phyloP scores from a whole-genome alignment of 1,140 invertebrate species.

The Phenacoccus solenopsis region DNA sequence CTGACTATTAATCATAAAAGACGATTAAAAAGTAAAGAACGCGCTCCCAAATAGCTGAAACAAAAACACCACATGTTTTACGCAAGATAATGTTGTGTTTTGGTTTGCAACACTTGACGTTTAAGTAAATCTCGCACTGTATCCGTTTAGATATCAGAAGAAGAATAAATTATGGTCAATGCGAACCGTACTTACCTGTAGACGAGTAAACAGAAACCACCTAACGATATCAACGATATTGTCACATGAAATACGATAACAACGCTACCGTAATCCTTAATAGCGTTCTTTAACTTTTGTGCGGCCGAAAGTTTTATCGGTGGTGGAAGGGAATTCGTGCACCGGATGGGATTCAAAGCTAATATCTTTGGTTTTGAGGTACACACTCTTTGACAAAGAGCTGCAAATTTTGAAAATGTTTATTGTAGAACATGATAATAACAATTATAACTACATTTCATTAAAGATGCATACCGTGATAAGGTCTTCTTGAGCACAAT shows the following conservation, averaged over 20 bases:
- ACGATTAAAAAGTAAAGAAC: slow-evolving; percentile 6
- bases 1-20: slow-evolving; percentile 9
- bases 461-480: neutral
- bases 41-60: neutral
- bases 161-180: neutral
- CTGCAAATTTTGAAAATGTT: neutral
- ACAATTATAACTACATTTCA: neutral
- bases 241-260: slow-evolving; percentile 76
- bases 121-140: neutral
- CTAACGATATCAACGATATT: slow-evolving; percentile 74
- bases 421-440: neutral
- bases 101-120: neutral
- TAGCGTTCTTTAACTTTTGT: slow-evolving; percentile 57
- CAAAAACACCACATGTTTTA: slow-evolving; percentile 10
- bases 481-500: neutral
- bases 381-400: neutral
- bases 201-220: slow-evolving; percentile 53
- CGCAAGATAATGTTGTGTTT: neutral
- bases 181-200: slow-evolving; percentile 1
- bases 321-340: neutral
- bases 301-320: neutral
- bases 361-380: neutral
- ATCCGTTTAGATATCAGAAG: slow-evolving; percentile 4
- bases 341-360: neutral
- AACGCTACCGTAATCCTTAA: slow-evolving; percentile 78